phyloP scores from a whole-genome alignment of 2,113 vertebrate genomes.

The Scophthalmus maximus region DNA sequence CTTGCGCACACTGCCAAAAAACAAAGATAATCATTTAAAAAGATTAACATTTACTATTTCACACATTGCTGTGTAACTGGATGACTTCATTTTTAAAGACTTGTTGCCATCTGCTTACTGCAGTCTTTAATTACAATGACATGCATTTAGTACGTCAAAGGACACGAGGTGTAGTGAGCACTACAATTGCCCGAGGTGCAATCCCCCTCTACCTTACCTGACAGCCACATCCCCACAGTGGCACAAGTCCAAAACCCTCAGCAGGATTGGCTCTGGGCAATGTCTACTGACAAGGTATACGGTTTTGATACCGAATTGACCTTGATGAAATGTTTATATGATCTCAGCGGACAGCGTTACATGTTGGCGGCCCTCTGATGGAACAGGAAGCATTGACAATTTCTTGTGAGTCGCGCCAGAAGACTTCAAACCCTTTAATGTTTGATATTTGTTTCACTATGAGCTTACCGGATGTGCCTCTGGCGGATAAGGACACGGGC shows the following conservation, averaged over 20 bases:
- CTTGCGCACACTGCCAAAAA: slow-evolving; percentile 87
- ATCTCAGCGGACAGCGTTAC: slow-evolving; percentile 69
- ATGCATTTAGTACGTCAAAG: slow-evolving; percentile 27
- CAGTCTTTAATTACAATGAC: slow-evolving; percentile 83
- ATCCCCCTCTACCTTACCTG: slow-evolving; percentile 71
- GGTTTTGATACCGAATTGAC: slow-evolving; percentile 91
- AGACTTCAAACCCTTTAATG: background rate
- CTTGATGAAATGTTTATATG: slow-evolving; percentile 82
- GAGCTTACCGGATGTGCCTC: slow-evolving; percentile 90
- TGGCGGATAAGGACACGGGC: slow-evolving; percentile 94
- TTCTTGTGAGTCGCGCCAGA: slow-evolving; percentile 50
- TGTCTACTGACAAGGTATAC: slow-evolving; percentile 90
- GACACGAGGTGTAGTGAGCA: background rate
- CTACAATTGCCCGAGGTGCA: slow-evolving; percentile 78
- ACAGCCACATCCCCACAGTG: slow-evolving; percentile 26
- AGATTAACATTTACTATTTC: too few relatives aligned
- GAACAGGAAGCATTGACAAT: slow-evolving; percentile 78
- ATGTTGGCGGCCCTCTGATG: slow-evolving; percentile 73
- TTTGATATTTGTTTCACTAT: background rate
- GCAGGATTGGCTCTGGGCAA: slow-evolving; percentile 81
- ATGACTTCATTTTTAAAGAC: too few relatives aligned
- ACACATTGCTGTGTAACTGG: too few relatives aligned
- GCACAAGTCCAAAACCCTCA: slow-evolving; percentile 38
- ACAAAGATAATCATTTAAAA: background rate
- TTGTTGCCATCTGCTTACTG: background rate